Conservation (phyloP, 2,113 vertebrate genomes). For the Bucco capensis region DNA sequence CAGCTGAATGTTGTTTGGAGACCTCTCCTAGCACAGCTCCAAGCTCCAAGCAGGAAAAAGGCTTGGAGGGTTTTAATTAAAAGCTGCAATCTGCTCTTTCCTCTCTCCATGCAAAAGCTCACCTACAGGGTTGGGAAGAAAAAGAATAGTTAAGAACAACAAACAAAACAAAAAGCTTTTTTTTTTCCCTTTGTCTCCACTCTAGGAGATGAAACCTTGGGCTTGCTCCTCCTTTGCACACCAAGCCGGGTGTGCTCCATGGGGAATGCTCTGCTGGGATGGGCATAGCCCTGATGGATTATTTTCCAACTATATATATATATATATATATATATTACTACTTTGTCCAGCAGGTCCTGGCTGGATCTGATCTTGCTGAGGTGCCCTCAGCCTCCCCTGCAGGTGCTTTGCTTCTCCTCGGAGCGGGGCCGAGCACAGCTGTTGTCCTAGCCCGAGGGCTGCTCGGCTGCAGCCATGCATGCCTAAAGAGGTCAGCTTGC, state of each 20-base stretch:
- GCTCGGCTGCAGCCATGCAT: background rate
- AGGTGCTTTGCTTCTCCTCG: background rate
- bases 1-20: background rate
- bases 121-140: background rate
- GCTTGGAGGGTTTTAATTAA: conserved; percentile 4
- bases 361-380: background rate
- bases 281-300: background rate
- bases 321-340: no score
- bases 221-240: background rate
- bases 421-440: background rate
- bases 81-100: background rate
- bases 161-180: no score
- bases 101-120: background rate
- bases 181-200: background rate
- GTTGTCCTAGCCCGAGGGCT: background rate
- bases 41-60: background rate
- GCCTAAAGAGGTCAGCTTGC: background rate
- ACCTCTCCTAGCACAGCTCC: background rate
- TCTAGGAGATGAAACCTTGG: accelerated
- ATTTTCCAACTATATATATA: no score
- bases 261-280: background rate
- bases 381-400: background rate
- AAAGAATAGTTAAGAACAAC: background rate
- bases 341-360: no score
- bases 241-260: accelerated